Evolutionary conservation across 2,888 invertebrate genomes (phyloP).

Genomic region (Priocnemis perturbator): DNA sequence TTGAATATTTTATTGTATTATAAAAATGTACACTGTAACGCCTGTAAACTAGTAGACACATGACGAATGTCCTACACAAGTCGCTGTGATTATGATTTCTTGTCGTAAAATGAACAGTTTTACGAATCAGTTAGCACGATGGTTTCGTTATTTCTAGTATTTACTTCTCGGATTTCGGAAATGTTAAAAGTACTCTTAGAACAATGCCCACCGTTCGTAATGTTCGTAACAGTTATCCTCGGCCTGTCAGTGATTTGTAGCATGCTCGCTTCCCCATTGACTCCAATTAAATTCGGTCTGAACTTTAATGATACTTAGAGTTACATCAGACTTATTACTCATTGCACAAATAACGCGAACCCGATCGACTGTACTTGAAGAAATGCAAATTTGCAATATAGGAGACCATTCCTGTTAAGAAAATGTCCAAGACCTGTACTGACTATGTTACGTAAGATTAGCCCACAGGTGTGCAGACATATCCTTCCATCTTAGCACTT

Average conservation of each 20-base stretch:
- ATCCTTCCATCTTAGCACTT: constrained; percentile 15
- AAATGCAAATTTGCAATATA: constrained; percentile 16
- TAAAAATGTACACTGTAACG: constrained; percentile 35
- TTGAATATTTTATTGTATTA: constrained; percentile 15
- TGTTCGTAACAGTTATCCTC: constrained; percentile 7
- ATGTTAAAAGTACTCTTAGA: constrained; percentile 31
- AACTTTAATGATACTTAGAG: constrained; percentile 35
- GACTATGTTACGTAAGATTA: neutral
- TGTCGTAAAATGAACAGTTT: constrained; percentile 20
- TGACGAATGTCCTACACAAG: too few relatives aligned
- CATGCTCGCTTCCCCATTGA: neutral
- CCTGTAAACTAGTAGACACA: constrained; percentile 16
- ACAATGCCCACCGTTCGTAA: constrained; percentile 14
- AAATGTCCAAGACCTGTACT: neutral
- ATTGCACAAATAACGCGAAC: constrained; percentile 23
- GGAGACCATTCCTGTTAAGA: constrained; percentile 1
- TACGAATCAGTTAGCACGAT: constrained; percentile 20
- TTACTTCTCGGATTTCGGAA: constrained; percentile 12
- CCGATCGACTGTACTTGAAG: constrained; percentile 27
- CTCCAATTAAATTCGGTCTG: constrained; percentile 2
- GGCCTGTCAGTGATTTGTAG: neutral
- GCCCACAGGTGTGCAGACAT: neutral
- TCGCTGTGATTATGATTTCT: too few relatives aligned
- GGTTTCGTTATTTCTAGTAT: constrained; percentile 13
- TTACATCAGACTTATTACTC: constrained; percentile 40